Evolutionary conservation across 2,888 invertebrate species (phyloP), one percentile per base, ranked within the genome.

Genomic region (Caenorhabditis panamensis): DNA sequence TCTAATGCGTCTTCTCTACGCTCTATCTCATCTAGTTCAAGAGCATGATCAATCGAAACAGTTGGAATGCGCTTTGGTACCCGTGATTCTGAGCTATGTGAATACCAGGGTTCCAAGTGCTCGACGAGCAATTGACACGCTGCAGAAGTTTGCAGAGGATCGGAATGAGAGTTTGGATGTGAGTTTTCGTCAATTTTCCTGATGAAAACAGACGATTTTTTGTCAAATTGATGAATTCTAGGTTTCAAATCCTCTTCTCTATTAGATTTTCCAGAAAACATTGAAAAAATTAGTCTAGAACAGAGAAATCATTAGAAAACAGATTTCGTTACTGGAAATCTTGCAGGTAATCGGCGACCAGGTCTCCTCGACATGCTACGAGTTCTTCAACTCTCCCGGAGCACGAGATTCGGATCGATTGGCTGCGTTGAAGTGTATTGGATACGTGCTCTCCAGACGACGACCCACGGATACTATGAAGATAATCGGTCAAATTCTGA

Each of bases 361-460:
- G 13, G 71, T 84, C 47, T 82, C 79, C 13, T 51, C 79, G 28
- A 76, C 61, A 18, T 85, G 82, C 69, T 84, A 84, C 41, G 58
- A 69, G 4, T 76, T 72, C 36, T 85, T 84, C 62, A 82, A 76
- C 47, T 53, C 79, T 16, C n/a, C 31, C 5, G 47, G 22, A 16
- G 58, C 41, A 5, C 1, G 22, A 8, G 73, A 73, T n/a, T 8
- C 28, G n/a, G 59, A 73, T 16, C 76, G 86, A 47, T 53, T 86
- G 22, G 61, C 59, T 9, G 85, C 86, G 5, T 75, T 86, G n/a
- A 84, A 84, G 58, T 85, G 84, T 31, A 85, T 86, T 20, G 86
- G 86, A 53, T 79, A 79, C 56, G 82, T 85, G 6, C 68, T 86
- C 24, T 83, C 85, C 11, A 61, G 53, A 9, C 61, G 61, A 26